A percentile compares a stretch with the other conserved stretches of the same genome.
Evolutionary conservation across 2,797 vertebrate genomes (phyloP).

Genomic region (Manis crassicaudata): DNA sequence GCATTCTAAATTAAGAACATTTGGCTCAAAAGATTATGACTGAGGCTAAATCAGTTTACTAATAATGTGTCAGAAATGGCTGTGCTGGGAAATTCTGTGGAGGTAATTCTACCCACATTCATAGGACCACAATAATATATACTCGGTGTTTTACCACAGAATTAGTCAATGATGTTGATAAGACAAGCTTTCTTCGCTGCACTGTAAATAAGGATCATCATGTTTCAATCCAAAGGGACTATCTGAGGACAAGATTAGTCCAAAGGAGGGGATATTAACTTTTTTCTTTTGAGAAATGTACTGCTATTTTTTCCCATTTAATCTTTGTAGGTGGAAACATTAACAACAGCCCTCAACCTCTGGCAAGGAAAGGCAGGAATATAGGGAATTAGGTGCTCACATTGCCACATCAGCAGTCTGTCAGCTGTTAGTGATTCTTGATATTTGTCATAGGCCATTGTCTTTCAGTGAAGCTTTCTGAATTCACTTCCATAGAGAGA

Average conservation of each 20-base stretch:
- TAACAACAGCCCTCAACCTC: background rate
- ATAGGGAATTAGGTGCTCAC: background rate
- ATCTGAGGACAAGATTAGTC: background rate
- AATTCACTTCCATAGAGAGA: background rate
- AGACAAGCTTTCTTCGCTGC: background rate
- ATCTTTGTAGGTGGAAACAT: background rate
- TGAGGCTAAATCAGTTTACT: background rate
- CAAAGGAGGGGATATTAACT: background rate
- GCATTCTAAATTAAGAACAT: background rate
- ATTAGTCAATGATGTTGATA: background rate
- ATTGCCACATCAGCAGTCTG: background rate
- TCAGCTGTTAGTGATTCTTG: background rate
- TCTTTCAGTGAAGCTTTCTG: background rate
- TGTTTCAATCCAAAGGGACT: background rate
- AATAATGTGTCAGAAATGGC: background rate
- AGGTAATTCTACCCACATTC: background rate
- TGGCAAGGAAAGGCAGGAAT: background rate
- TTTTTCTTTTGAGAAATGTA: background rate
- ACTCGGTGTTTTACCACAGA: background rate
- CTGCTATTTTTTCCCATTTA: background rate
- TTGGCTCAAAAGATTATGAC: background rate
- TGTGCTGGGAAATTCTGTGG: background rate
- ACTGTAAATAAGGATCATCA: background rate
- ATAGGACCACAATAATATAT: background rate
- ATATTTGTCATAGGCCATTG: background rate